Conservation (phyloP, 1,140 invertebrate genomes). For the Zophobas atratus region DNA sequence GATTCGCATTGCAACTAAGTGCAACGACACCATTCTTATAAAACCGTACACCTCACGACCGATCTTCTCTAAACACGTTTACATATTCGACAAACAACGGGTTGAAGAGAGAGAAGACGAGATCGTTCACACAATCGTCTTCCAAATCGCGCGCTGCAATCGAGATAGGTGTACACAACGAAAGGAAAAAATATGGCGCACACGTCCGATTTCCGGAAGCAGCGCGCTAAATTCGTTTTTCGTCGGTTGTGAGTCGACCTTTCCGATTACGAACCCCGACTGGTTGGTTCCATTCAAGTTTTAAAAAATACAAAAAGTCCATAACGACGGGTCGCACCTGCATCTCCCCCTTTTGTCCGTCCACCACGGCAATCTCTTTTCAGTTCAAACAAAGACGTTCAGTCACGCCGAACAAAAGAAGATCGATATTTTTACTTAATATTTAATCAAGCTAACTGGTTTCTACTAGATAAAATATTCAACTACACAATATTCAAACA, state of each 20-base stretch:
- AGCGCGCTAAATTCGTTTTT: slow-evolving; percentile 19
- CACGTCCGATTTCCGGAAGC: slow-evolving; percentile 41
- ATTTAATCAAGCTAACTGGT: slow-evolving; percentile 27
- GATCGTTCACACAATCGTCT: slow-evolving; percentile 1
- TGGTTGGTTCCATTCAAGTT: slow-evolving; percentile 7
- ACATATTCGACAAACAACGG: slow-evolving; percentile 32
- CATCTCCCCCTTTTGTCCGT: slow-evolving; percentile 13
- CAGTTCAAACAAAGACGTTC: slow-evolving; percentile 6
- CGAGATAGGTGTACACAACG: slow-evolving; percentile 3
- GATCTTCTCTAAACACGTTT: slow-evolving; percentile 51
- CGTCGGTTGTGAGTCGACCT: slow-evolving; percentile 34
- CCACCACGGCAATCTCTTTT: slow-evolving; percentile 2
- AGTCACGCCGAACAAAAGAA: background rate
- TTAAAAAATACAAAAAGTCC: slow-evolving; percentile 13
- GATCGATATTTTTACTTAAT: slow-evolving; percentile 23
- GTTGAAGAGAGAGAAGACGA: slow-evolving; percentile 4
- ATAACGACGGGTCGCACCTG: slow-evolving; percentile 33
- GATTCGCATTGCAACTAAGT: slow-evolving; percentile 52
- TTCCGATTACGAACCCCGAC: slow-evolving; percentile 25
- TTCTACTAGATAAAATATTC: slow-evolving; percentile 19
- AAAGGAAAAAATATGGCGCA: slow-evolving; percentile 39
- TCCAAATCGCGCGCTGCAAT: slow-evolving; percentile 1
- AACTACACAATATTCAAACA: slow-evolving; percentile 17
- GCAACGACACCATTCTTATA: slow-evolving; percentile 54
- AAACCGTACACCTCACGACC: slow-evolving; percentile 45